Evolutionary conservation across 2,888 invertebrate species (phyloP).

Genomic region (Eristalis arbustorum): DNA sequence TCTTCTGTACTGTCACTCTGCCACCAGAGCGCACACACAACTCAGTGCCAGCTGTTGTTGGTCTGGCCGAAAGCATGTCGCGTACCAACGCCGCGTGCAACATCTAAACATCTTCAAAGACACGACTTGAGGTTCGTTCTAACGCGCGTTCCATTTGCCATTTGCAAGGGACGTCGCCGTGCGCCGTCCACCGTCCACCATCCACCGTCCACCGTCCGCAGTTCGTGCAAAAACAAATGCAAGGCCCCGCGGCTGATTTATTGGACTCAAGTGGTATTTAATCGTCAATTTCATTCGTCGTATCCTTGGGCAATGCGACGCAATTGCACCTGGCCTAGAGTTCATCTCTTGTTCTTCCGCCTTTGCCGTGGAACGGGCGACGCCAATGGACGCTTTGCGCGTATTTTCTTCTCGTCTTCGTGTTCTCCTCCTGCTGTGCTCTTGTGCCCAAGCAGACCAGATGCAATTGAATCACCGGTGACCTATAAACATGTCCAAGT

Average conservation of each 20-base stretch:
- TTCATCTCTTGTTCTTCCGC: conserved; percentile 42
- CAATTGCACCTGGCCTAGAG: conserved; percentile 59
- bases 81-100: conserved; percentile 16
- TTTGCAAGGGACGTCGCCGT: not conserved
- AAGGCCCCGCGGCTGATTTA: conserved; percentile 65
- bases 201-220: not conserved
- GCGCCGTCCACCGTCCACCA: not conserved
- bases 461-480: conserved; percentile 67
- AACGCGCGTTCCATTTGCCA: conserved; percentile 45
- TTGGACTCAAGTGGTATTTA: conserved; percentile 60
- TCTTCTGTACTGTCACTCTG: conserved; percentile 28
- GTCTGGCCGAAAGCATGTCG: conserved; percentile 29
- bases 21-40: conserved; percentile 25
- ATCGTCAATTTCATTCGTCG: conserved; percentile 53
- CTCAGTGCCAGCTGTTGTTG: conserved; percentile 55
- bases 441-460: conserved; percentile 41
- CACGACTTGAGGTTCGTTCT: conserved; percentile 52
- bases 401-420: conserved; percentile 4
- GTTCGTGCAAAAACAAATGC: conserved; percentile 5
- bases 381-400: not conserved
- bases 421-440: not conserved
- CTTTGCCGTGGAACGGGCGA: conserved; percentile 29
- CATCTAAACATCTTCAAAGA: conserved; percentile 42
- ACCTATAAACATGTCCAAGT: conserved; percentile 66
- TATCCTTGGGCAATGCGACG: conserved; percentile 50